Percentiles rank a stretch among this genome's conserved stretches.
phyloP scores from a whole-genome alignment of 2,797 vertebrate species.

The Microchirus variegatus region DNA sequence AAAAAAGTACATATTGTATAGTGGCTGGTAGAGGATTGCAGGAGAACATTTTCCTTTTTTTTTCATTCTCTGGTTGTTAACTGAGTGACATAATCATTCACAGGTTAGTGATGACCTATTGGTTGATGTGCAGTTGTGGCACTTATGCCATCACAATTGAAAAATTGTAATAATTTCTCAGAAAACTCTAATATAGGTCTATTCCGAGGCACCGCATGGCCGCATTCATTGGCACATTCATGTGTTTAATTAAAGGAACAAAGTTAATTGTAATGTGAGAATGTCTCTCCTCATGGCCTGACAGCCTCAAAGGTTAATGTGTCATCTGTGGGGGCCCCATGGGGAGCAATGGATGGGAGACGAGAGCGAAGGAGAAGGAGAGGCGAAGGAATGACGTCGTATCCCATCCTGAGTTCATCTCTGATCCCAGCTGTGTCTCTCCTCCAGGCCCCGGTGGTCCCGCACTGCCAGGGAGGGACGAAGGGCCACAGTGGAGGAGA shows the following conservation, averaged over 20 bases:
- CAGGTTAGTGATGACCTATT: constrained; percentile 46
- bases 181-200: constrained; percentile 42
- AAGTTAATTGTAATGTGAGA: constrained; percentile 76
- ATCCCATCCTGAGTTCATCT: constrained; percentile 65
- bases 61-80: constrained; percentile 12
- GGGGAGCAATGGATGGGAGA: constrained; percentile 58
- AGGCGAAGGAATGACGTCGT: constrained; percentile 47
- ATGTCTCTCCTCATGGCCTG: constrained; percentile 69
- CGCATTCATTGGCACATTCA: constrained; percentile 46
- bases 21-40: background rate
- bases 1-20: constrained; percentile 2
- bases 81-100: constrained; percentile 64
- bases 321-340: constrained; percentile 63
- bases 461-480: constrained; percentile 29
- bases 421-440: constrained; percentile 67
- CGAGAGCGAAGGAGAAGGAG: constrained; percentile 31
- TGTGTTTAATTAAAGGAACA: constrained; percentile 75
- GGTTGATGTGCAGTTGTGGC: constrained; percentile 49
- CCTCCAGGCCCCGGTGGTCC: constrained; percentile 58
- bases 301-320: constrained; percentile 81
- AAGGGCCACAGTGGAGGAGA: constrained; percentile 25
- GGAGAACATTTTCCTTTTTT: constrained; percentile 16
- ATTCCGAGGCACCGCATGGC: constrained; percentile 19
- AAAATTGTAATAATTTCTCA: constrained; percentile 34
- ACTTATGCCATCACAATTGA: constrained; percentile 33